Conservation (phyloP, 2,888 invertebrate species). For the Orchestes rusci region DNA sequence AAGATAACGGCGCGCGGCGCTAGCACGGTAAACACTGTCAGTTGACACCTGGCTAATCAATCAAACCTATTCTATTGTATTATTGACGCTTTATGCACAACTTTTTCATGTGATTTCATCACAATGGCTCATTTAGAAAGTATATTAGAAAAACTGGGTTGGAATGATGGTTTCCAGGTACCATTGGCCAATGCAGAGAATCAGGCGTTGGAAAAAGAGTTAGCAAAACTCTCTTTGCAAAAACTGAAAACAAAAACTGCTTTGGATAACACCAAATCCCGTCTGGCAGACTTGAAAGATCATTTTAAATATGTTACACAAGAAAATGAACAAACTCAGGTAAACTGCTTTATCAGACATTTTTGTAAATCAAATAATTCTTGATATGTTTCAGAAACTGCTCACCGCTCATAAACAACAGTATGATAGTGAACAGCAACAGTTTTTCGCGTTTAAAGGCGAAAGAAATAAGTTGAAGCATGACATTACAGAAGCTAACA, state of each 20-base stretch:
- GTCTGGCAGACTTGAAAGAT: slow-evolving; percentile 39
- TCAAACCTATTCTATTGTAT: no score
- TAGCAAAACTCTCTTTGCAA: slow-evolving; percentile 45
- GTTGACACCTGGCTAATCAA: no score
- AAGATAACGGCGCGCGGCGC: no score
- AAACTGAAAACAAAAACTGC: slow-evolving; percentile 45
- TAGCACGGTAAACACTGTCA: no score
- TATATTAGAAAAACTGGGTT: slow-evolving; percentile 62
- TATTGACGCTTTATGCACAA: no score
- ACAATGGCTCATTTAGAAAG: slow-evolving; percentile 48
- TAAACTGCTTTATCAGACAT: slow-evolving; percentile 30
- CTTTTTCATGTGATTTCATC: background rate
- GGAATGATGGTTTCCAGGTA: slow-evolving; percentile 69
- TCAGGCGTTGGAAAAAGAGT: slow-evolving; percentile 48
- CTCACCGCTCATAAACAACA: slow-evolving; percentile 63
- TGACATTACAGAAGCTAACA: slow-evolving; percentile 47
- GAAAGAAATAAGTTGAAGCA: slow-evolving; percentile 47
- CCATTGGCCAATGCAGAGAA: slow-evolving; percentile 76
- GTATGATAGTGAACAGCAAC: slow-evolving; percentile 59
- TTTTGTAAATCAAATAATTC: no score
- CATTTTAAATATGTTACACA: slow-evolving; percentile 48
- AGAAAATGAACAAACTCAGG: slow-evolving; percentile 52
- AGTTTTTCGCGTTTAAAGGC: slow-evolving; percentile 36
- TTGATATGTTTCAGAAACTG: slow-evolving; percentile 50
- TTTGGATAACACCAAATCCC: slow-evolving; percentile 43